Percentiles rank a stretch among this genome's conserved stretches.
These are phyloP conservation scores for Gadopsis bispinosus DNA, from an alignment of 2,797 vertebrate genomes.

Conservation along the genomic window DNA sequence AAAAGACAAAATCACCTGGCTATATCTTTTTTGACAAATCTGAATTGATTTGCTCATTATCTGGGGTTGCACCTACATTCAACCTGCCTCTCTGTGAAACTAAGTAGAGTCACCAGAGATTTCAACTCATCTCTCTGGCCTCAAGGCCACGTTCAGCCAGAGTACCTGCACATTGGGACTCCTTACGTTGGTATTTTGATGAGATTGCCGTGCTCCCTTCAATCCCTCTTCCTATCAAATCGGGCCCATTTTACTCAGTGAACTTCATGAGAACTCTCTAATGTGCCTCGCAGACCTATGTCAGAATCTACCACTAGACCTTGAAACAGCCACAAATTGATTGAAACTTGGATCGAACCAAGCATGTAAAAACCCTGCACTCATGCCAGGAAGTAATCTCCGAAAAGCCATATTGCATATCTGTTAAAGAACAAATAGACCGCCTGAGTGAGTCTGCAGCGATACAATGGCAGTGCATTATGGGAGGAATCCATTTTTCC, in stretches of 20 bases:
- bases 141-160: constrained; percentile 36
- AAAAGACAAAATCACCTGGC: constrained; percentile 30
- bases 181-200: constrained; percentile 60
- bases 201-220: constrained; percentile 37
- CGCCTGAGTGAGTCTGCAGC: constrained; percentile 40
- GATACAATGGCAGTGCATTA: constrained; percentile 48
- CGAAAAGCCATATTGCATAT: constrained; percentile 54
- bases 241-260: constrained; percentile 23
- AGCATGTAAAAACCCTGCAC: constrained; percentile 34
- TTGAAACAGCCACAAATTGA: constrained; percentile 25
- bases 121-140: constrained; percentile 26
- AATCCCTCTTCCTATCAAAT: constrained; percentile 43
- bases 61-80: constrained; percentile 6
- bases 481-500: constrained; percentile 53
- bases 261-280: constrained; percentile 12
- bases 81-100: constrained; percentile 25
- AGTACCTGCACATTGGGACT: constrained; percentile 43
- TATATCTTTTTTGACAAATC: constrained; percentile 37
- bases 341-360: constrained; percentile 39
- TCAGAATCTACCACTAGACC: constrained; percentile 36
- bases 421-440: constrained; percentile 44
- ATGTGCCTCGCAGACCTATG: constrained; percentile 10
- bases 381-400: constrained; percentile 52
- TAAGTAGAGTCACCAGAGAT: constrained; percentile 20
- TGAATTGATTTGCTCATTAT: constrained; percentile 52